Conservation (phyloP, 2,113 vertebrate genomes). For the Alethe castanea region DNA sequence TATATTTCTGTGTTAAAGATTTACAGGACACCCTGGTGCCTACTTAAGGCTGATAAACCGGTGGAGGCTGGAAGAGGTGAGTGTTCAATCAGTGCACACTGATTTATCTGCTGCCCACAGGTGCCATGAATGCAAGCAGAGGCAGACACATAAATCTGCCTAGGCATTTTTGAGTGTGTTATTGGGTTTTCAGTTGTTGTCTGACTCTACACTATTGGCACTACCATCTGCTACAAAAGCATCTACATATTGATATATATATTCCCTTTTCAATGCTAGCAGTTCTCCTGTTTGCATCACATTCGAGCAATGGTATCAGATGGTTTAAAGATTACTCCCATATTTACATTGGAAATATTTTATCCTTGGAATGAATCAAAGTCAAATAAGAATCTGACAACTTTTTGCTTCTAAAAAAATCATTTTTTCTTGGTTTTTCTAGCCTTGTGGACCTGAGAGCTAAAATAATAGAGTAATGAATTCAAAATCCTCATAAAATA, state of each 20-base stretch:
- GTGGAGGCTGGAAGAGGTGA: constrained; percentile 93
- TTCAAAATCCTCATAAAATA: background rate
- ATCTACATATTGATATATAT: background rate
- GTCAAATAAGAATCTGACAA: background rate
- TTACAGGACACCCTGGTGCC: constrained; percentile 91
- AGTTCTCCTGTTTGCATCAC: background rate
- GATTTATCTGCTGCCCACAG: background rate
- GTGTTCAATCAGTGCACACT: background rate
- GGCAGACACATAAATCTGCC: background rate
- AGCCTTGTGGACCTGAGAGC: background rate
- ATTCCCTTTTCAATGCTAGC: background rate
- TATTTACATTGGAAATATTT: background rate
- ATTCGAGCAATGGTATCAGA: background rate
- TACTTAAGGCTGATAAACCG: constrained; percentile 92
- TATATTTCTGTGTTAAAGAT: constrained; percentile 77
- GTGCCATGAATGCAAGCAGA: background rate
- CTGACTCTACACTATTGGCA: background rate
- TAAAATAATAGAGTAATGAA: background rate
- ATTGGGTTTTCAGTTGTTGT: background rate
- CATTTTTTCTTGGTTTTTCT: background rate
- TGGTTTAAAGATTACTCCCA: background rate
- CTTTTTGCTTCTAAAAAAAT: background rate
- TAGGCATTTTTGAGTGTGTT: background rate
- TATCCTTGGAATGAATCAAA: background rate
- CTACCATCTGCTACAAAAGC: background rate